Evolutionary conservation across 2,113 vertebrate genomes (phyloP), one percentile per base, ranked within the genome.

Genomic region (Passer domesticus): DNA sequence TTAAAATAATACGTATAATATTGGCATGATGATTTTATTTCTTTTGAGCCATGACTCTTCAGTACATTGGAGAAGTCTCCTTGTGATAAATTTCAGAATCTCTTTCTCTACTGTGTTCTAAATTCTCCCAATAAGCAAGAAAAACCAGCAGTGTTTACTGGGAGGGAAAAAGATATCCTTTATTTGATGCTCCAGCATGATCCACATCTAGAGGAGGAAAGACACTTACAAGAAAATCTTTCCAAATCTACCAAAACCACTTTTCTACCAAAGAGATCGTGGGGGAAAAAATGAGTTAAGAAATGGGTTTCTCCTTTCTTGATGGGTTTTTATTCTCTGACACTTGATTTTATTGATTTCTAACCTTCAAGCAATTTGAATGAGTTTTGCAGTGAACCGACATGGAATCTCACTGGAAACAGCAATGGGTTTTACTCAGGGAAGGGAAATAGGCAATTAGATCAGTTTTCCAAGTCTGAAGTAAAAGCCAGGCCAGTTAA

Each of bases 331-430:
- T 82, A 64, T 88, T 96, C 79, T 55, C 41, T 81, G 72, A 63
- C 30, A 39, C 58, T 78, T 79, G 43, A 67, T 93, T 89, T 83
- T 80, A 92, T 92, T 75, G 93, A 95, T 97, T 80, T 83, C 39
- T 67, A 80, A 27, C 30, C 35, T 81, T 76, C 80, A 68, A 53
- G 64, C 59, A 76, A 91, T 90, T 94, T 91, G 64, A 78, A 77
- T 89, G 22, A 18, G 14, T 82, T 94, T 92, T 92, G 25, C 64
- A 46, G 14, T 11, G 33, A 60, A 56, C 56, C 2, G 10, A 15
- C 69, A 46, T 5, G 39, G 88, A 74, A 81, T 76, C 31, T 83
- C 50, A 46, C 56, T 93, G 3, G 1, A 75, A 89, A 46, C 8
- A 85, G 66, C 27, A 78, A 76, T 49, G 74, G 49, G 63, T 79